A percentile compares a stretch with the other conserved stretches of the same genome.
phyloP scores from a whole-genome alignment of 2,113 vertebrate species.

The Callionymus lyra region DNA sequence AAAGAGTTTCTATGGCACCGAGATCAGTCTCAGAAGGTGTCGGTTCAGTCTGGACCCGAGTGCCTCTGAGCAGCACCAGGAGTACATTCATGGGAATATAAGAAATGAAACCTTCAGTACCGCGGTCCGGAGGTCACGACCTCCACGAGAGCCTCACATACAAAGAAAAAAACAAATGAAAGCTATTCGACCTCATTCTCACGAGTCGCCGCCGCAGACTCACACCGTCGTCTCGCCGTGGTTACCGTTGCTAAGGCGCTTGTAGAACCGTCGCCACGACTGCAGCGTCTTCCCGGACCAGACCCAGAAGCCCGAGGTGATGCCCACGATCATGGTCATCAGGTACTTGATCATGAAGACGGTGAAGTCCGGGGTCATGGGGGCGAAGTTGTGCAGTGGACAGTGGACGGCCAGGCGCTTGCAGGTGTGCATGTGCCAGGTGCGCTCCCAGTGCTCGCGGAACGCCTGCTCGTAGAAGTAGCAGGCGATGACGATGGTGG shows the following conservation, averaged over 20 bases:
- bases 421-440: slow-evolving; percentile 93
- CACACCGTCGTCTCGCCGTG: slow-evolving; percentile 96
- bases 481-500: slow-evolving; percentile 92
- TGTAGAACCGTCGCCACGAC: slow-evolving; percentile 94
- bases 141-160: slow-evolving; percentile 25
- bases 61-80: slow-evolving; percentile 15
- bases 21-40: slow-evolving; percentile 32
- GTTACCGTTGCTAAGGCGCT: slow-evolving; percentile 84
- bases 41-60: slow-evolving; percentile 13
- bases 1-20: slow-evolving; percentile 27
- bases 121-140: slow-evolving; percentile 18
- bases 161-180: slow-evolving; percentile 31
- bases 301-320: slow-evolving; percentile 98
- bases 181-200: slow-evolving; percentile 48
- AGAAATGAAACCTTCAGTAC: slow-evolving; percentile 28
- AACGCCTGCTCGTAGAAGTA: slow-evolving; percentile 99
- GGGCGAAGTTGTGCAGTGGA: slow-evolving; percentile 79
- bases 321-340: slow-evolving; percentile 99
- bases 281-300: slow-evolving; percentile 98
- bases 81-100: slow-evolving; percentile 38
- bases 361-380: slow-evolving; percentile 92
- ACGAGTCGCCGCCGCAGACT: slow-evolving; percentile 24
- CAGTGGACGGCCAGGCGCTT: slow-evolving; percentile 91
- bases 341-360: slow-evolving; percentile 99
- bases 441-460: slow-evolving; percentile 89